Percentiles rank a stretch among this genome's conserved stretches.
These are phyloP conservation scores for Eupelmus urozonus DNA, from an alignment of 2,888 invertebrate genomes.

Conservation along the genomic window DNA sequence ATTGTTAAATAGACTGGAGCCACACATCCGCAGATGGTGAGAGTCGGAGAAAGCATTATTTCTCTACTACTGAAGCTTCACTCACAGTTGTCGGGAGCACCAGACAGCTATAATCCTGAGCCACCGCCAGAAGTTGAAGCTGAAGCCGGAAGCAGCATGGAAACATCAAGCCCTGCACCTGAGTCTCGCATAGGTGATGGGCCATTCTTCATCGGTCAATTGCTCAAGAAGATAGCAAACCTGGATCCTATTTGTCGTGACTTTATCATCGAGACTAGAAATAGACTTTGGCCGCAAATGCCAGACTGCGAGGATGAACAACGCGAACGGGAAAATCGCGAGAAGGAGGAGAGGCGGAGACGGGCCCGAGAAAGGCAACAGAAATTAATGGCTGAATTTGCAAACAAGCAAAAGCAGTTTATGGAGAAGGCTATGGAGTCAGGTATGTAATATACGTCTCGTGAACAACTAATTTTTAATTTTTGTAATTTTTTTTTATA, in stretches of 20 bases:
- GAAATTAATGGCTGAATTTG: slow-evolving; percentile 95
- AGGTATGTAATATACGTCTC: slow-evolving; percentile 72
- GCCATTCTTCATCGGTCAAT: slow-evolving; percentile 89
- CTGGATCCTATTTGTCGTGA: slow-evolving; percentile 85
- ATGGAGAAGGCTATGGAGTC: slow-evolving; percentile 87
- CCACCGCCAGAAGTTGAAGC: slow-evolving; percentile 68
- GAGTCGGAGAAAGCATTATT: slow-evolving; percentile 92
- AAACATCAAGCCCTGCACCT: slow-evolving; percentile 49
- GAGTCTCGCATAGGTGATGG: slow-evolving; percentile 88
- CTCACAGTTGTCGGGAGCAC: slow-evolving; percentile 89
- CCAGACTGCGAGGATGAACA: slow-evolving; percentile 89
- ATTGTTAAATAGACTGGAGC: slow-evolving; percentile 63
- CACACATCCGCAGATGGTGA: slow-evolving; percentile 77
- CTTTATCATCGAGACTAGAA: slow-evolving; percentile 85
- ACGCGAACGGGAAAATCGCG: slow-evolving; percentile 83
- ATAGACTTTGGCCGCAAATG: slow-evolving; percentile 89
- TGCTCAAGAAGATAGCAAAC: slow-evolving; percentile 87
- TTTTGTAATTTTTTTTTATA: background rate
- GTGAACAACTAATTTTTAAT: slow-evolving; percentile 4
- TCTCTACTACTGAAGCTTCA: slow-evolving; percentile 93
- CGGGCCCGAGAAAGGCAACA: slow-evolving; percentile 93
- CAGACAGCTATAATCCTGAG: slow-evolving; percentile 85
- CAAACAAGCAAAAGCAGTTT: slow-evolving; percentile 92
- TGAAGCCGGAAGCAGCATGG: slow-evolving; percentile 68
- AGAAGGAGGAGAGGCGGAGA: slow-evolving; percentile 90